Conservation (phyloP, 2,797 vertebrate genomes). For the Ambastaia sidthimunki region DNA sequence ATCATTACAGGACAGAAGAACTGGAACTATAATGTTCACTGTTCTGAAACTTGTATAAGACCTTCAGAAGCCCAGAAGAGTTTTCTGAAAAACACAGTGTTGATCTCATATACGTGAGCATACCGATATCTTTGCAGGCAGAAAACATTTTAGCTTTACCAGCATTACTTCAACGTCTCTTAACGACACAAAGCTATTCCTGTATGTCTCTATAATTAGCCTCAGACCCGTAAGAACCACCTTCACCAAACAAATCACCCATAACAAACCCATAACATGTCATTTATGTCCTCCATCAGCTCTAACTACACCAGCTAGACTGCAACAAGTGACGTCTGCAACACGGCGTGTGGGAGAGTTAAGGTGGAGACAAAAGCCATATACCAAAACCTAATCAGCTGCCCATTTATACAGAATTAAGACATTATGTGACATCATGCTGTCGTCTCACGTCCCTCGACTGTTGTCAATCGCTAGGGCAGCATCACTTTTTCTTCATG, state of each 20-base stretch:
- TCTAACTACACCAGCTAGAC: conserved; percentile 37
- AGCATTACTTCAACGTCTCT: conserved; percentile 57
- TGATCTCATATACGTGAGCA: background rate
- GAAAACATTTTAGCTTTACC: conserved; percentile 10
- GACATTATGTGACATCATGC: background rate
- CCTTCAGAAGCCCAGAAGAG: background rate
- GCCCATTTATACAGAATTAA: background rate
- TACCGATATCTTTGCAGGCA: background rate
- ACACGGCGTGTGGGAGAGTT: conserved; percentile 14
- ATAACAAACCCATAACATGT: too few relatives aligned
- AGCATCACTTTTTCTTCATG: too few relatives aligned
- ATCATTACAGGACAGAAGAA: background rate
- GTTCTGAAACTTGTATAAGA: background rate
- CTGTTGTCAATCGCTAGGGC: too few relatives aligned
- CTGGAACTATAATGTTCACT: too few relatives aligned
- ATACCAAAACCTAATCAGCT: background rate
- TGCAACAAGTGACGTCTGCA: background rate
- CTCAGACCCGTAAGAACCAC: conserved; percentile 56
- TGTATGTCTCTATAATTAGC: conserved; percentile 68
- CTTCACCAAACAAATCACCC: conserved; percentile 67
- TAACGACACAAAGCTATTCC: conserved; percentile 72
- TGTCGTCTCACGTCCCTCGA: background rate
- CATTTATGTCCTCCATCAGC: conserved; percentile 55
- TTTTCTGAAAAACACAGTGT: background rate
- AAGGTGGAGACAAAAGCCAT: background rate